Evolutionary conservation across 53 echinoderm and acorn worm species (phyloP), one percentile per base, ranked within the genome.

Genomic region (Temnopleurus reevesii): DNA sequence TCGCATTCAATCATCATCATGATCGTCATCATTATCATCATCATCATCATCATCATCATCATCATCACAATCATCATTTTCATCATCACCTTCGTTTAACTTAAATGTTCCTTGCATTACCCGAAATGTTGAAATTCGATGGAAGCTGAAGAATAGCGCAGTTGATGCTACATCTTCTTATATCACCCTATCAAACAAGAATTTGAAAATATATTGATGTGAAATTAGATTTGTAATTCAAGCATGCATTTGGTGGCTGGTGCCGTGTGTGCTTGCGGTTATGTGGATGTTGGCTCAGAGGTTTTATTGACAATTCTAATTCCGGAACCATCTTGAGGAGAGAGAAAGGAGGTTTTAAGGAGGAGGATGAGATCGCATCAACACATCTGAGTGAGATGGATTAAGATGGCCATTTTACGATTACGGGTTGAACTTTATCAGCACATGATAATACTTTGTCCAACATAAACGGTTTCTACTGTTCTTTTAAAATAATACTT

Each of bases 221-320:
- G 71, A n/a, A 5, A 38, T 38, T 41, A 21, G 21, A 71, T 63
- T 63, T 30, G 63, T 29, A 63, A 36, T 38, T 36, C 71, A 71
- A 71, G n/a, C 41, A n/a, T n/a, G n/a, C n/a, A 41, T 71, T 9
- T 61, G 13, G 18, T n/a, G 41, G 7, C 36, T 41, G 71, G 19
- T 38, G 71, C 36, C 3, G 30, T 30, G 63, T 18, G 33, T 17
- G 63, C 34, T 17, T 33, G 8, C 18, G 38, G 71, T 10, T 6
- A n/a, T n/a, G 41, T 71, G 41, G 71, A 38, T 65, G 65, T 35
- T 34, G 18, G 41, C 21, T 13, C n/a, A n/a, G 18, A 27, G 15
- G 27, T 8, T 71, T 26, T 71, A 71, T 71, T 71, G 71, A 71
- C 71, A 71, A 41, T 41, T 38, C 71, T 71, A 38, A 71, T 71